Evolutionary conservation across 30 jellyfish, hydroid and myxozoan species (phyloP), one percentile per base, ranked within the genome.

Genomic region (Aurelia coerulea): DNA sequence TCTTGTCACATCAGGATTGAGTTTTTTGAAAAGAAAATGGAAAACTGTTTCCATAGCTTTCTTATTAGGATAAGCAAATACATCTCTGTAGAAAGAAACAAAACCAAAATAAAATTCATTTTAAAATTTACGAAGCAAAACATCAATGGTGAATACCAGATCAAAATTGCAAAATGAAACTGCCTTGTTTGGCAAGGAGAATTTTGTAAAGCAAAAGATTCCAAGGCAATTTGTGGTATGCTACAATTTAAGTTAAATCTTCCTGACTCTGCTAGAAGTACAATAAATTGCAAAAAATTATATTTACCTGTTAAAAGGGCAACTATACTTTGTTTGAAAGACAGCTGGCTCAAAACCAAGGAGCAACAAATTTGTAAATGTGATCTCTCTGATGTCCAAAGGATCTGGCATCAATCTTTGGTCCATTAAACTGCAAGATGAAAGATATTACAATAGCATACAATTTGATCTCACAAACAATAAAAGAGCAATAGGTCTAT

Each of bases 11-110:
- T 79, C 92, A 71, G 90, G 79, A 78, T 91, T 91, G 71, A 91
- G 90, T 74, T 91, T 86, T 5, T 70, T 72, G 73, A 91, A 91
- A 16, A 91, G 74, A 85, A 91, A 91, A 68, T 91, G 62, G 52
- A 91, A 72, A 3, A 85, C 98, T 9, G 80, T 93, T 69, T 91
- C 98, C 96, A 91, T 85, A 33, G 93, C 98, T 68, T 91, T 91
- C 60, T 88, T 84, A 90, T 91, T 91, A 60, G 98, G 98, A 35
- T 83, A 84, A 4, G 90, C 90, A 80, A 91, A 91, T 73, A 88
- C 90, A 73, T 91, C 98, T 51, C 98, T 91, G 58, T 5, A 64
- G 63, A 58, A 58, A 5, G 64, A 39, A 42, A 32, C 11, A 63
- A 65, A 52, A 58, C 17, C 13, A 76, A 31, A 17, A 6, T 42